These are phyloP conservation scores for Plebejus anna DNA, from an alignment of 2,888 invertebrate species.

Conservation along the genomic window DNA sequence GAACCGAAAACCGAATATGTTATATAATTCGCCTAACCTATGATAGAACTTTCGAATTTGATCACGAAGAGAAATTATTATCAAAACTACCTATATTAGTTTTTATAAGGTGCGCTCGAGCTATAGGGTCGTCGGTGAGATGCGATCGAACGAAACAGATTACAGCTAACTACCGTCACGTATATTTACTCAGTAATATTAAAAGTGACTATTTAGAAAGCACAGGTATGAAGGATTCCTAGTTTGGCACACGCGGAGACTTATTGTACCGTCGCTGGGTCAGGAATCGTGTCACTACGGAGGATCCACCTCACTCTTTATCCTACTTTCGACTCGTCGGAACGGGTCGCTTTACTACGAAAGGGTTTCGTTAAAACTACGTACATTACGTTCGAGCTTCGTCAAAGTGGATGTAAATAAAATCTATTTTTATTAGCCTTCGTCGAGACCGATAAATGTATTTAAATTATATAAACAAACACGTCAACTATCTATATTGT, in stretches of 20 bases:
- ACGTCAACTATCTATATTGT: slow-evolving; percentile 11
- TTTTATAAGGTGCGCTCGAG: slow-evolving; percentile 72
- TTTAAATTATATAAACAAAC: slow-evolving; percentile 2
- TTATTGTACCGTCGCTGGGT: slow-evolving; percentile 32
- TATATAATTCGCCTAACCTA: slow-evolving; percentile 77
- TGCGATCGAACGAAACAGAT: slow-evolving; percentile 68
- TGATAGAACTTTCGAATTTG: slow-evolving; percentile 77
- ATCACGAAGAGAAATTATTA: slow-evolving; percentile 79
- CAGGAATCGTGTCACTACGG: slow-evolving; percentile 9
- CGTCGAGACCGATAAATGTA: background rate
- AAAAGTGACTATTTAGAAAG: slow-evolving; percentile 57
- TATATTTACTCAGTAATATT: slow-evolving; percentile 46
- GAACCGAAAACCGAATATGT: slow-evolving; percentile 59
- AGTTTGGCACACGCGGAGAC: slow-evolving; percentile 70
- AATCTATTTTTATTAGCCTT: background rate
- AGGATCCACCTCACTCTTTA: slow-evolving; percentile 8
- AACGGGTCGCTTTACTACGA: background rate
- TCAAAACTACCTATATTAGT: slow-evolving; percentile 76
- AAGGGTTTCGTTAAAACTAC: slow-evolving; percentile 15
- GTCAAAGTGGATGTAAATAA: slow-evolving; percentile 11
- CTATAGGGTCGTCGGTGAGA: slow-evolving; percentile 67
- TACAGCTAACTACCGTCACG: slow-evolving; percentile 73
- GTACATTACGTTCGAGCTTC: background rate
- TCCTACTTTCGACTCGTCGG: background rate
- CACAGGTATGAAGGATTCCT: slow-evolving; percentile 56